Evolutionary conservation across 2,113 vertebrate genomes (phyloP), one percentile per base, ranked within the genome.

Genomic region (Serilophus lunatus): DNA sequence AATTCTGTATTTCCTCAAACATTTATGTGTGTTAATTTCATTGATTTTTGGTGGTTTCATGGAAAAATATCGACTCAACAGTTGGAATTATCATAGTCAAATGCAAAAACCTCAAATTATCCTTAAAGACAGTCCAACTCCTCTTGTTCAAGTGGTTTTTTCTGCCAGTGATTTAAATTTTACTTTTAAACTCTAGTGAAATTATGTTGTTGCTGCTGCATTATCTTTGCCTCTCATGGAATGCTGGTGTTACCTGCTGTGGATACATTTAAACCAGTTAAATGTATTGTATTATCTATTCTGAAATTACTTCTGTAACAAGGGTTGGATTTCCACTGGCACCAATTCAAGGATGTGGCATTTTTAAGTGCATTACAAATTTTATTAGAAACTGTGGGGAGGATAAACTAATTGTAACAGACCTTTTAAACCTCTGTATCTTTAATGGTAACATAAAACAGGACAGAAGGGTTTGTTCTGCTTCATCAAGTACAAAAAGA

Each of bases 201-300:
- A 50, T 3, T 2, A 12, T 35, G 9, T 8, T 44, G 3, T 9
- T 44, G 8, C 7, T 44, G 26, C 36, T 33, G 2, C 2, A 0
- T 38, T 50, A 17, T 53, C 10, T 56, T 59, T 8, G 11, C 17
- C 47, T 56, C 33, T 38, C 50, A 45, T 26, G 38, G 47, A 51
- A 29, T 10, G 5, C 19, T 64, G 33, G 19, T 77, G 35, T 69
- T 59, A 35, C 7, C 47, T 84, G 19, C 40, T 63, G 11, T 5
- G 64, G 22, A 23, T 57, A 13, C 16, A 53, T 23, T 44, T 72
- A 86, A 82, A 68, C 28, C 16, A 53, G 14, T 50, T 81, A 36
- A 35, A 56, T 26, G 6, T 7, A 23, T 38, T 56, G 3, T 5
- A 17, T 54, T 49, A 81, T 26, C 44, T 20, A 7, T n/a, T 54